Evolutionary conservation across 2,113 vertebrate species (phyloP).

Genomic region (Atrichornis clamosus): DNA sequence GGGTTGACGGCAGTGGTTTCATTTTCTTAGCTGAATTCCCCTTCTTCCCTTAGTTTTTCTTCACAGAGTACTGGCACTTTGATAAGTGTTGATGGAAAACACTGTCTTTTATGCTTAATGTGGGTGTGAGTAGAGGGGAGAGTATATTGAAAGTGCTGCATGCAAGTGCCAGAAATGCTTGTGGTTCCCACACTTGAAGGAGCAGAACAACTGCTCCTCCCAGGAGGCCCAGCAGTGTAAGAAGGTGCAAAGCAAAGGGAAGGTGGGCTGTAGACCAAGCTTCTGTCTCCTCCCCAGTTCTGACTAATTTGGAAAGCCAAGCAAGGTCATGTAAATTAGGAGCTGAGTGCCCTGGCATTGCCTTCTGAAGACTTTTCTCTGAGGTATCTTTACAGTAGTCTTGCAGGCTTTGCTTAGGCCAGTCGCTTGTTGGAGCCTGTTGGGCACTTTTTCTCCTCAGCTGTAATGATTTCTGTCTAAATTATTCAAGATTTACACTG

Average conservation of each 20-base stretch:
- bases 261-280: background rate
- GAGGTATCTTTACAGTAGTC: background rate
- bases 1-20: background rate
- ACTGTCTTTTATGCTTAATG: conserved; percentile 26
- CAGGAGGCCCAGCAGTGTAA: background rate
- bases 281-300: background rate
- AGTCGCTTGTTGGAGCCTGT: background rate
- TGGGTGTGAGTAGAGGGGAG: conserved; percentile 16
- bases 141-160: background rate
- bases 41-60: conserved; percentile 1
- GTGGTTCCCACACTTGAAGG: conserved; percentile 14
- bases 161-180: conserved; percentile 22
- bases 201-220: background rate
- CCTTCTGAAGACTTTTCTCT: background rate
- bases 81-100: conserved; percentile 49
- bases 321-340: background rate
- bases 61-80: conserved; percentile 18
- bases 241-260: background rate
- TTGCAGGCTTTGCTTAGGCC: background rate
- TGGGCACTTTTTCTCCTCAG: background rate
- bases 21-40: conserved; percentile 22
- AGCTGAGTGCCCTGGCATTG: background rate
- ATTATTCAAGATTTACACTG: background rate
- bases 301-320: background rate
- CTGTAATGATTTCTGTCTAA: background rate